Conservation (phyloP, 2,113 vertebrate genomes). For the Odobenus rosmarus region DNA sequence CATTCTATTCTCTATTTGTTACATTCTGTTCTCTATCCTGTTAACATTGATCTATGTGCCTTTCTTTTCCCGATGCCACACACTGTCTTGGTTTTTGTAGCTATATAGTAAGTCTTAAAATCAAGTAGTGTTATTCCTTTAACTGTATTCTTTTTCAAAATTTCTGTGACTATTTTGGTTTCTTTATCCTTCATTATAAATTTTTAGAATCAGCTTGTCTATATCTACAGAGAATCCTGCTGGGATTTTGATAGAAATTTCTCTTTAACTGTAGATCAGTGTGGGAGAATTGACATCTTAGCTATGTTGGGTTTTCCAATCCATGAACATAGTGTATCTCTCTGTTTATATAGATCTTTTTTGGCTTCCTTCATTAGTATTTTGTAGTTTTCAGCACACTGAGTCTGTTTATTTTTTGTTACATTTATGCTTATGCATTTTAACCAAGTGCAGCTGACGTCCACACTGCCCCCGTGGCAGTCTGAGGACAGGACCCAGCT, state of each 20-base stretch:
- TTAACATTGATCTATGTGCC: neutral
- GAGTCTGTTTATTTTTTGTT: neutral
- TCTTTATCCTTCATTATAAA: neutral
- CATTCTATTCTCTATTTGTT: neutral
- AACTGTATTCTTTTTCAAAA: neutral
- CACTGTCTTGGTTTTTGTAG: neutral
- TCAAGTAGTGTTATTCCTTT: neutral
- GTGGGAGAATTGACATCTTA: neutral
- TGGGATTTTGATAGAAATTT: neutral
- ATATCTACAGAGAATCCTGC: neutral
- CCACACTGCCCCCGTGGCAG: neutral
- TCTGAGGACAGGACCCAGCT: neutral
- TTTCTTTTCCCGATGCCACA: neutral
- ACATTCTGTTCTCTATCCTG: neutral
- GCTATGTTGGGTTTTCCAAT: neutral
- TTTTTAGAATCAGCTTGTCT: neutral
- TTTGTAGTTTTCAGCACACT: neutral
- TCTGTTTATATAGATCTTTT: neutral
- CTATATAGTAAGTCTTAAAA: neutral
- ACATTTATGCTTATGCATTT: neutral
- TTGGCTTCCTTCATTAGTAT: neutral
- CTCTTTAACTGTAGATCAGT: neutral
- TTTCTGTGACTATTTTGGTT: neutral
- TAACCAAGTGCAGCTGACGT: fast-evolving
- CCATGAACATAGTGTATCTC: neutral